Evolutionary conservation across 2,113 vertebrate species (phyloP).

Genomic region (Corvus moneduloides): DNA sequence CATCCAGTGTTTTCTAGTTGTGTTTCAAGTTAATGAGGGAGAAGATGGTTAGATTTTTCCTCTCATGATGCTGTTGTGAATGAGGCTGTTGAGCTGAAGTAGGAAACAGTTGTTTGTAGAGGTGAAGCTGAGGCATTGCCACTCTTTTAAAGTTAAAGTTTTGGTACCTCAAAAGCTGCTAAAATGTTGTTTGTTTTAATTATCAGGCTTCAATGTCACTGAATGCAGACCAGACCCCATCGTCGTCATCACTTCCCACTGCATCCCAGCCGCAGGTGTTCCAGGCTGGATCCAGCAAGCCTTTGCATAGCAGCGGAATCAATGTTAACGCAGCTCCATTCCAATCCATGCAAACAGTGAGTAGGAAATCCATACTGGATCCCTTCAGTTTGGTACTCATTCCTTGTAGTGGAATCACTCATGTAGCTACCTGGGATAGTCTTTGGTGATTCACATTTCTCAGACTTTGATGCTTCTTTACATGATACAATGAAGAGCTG

Average conservation of each 20-base stretch:
- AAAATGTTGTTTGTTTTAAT: conserved; percentile 14
- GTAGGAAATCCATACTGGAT: not conserved
- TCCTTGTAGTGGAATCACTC: not conserved
- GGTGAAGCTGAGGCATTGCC: not conserved
- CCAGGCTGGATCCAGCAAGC: conserved; percentile 90
- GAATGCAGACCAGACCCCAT: conserved; percentile 86
- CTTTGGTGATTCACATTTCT: not conserved
- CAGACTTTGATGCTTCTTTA: not conserved
- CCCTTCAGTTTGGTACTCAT: not conserved
- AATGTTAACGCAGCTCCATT: conserved; percentile 99
- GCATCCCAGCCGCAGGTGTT: conserved; percentile 92
- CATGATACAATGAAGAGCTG: not conserved
- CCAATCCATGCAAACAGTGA: conserved; percentile 99
- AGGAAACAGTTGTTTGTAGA: not conserved
- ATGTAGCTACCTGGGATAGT: not conserved
- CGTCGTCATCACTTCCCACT: conserved; percentile 87
- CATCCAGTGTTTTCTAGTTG: not conserved
- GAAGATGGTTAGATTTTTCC: not conserved
- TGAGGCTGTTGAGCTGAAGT: not conserved
- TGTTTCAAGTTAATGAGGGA: not conserved
- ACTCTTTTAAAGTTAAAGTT: not conserved
- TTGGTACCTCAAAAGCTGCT: not conserved
- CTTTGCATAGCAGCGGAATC: conserved; percentile 93
- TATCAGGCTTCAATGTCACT: conserved; percentile 87
- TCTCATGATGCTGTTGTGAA: not conserved